Conservation (phyloP, 2,113 vertebrate genomes). For the Zapus hudsonius region DNA sequence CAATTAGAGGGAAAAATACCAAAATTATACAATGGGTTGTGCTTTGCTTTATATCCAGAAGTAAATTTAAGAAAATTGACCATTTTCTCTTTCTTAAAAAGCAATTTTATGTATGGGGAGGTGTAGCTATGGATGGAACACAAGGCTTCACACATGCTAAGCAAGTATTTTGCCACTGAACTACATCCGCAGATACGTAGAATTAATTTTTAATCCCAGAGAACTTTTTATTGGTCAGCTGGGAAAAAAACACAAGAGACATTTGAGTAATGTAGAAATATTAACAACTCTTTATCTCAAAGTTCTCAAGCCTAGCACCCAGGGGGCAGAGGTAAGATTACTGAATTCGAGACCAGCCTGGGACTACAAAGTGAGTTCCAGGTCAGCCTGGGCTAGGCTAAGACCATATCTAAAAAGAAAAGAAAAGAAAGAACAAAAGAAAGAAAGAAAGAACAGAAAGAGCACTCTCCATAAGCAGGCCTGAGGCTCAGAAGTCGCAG, state of each 20-base stretch:
- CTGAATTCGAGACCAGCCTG: no score
- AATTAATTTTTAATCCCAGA: neutral
- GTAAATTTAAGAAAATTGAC: constrained; percentile 61
- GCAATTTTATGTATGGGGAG: neutral
- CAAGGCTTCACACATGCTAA: neutral
- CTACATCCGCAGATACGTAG: neutral
- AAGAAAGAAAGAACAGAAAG: neutral
- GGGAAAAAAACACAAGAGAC: neutral
- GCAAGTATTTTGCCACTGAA: neutral
- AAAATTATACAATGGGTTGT: constrained; percentile 67
- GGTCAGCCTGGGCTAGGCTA: no score
- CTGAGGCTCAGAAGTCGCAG: neutral
- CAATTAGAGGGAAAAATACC: constrained; percentile 65
- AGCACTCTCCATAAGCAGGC: neutral
- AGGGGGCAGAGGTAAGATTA: no score
- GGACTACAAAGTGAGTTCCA: no score
- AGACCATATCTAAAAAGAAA: no score
- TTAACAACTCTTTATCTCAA: neutral
- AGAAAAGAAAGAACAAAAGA: no score
- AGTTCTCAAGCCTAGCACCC: no score
- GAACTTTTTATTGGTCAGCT: constrained; percentile 49
- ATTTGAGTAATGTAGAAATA: constrained; percentile 14
- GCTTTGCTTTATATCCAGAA: constrained; percentile 72
- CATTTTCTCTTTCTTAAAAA: constrained; percentile 66
- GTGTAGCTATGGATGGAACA: neutral